These are phyloP conservation scores for Eupeodes latifasciatus DNA, from an alignment of 2,888 invertebrate genomes.

Conservation along the genomic window DNA sequence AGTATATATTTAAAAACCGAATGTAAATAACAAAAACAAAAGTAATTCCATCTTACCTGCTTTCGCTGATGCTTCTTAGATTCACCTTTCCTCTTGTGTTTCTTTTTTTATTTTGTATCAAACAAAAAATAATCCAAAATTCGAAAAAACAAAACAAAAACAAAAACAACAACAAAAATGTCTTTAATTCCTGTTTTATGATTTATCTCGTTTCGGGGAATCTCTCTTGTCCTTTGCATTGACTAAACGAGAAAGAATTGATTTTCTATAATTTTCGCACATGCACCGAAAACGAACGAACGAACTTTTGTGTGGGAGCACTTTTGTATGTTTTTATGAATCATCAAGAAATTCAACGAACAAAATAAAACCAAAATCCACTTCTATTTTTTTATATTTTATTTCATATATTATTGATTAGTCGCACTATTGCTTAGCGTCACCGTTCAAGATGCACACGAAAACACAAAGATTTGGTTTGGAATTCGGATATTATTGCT, in stretches of 20 bases:
- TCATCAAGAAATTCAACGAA: slow-evolving; percentile 52
- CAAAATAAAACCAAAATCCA: slow-evolving; percentile 50
- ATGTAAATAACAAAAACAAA: not conserved
- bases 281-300: slow-evolving; percentile 36
- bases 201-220: slow-evolving; percentile 23
- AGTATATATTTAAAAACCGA: not conserved
- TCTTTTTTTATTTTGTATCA: not conserved
- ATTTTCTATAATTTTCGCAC: slow-evolving; percentile 51
- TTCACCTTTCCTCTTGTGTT: not conserved
- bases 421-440: slow-evolving; percentile 52
- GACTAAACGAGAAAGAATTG: slow-evolving; percentile 4
- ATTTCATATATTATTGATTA: slow-evolving; percentile 58
- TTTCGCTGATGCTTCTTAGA: slow-evolving; percentile 38
- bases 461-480: not conserved
- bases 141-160: too few relatives aligned
- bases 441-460: slow-evolving; percentile 24
- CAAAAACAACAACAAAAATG: not conserved
- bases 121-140: slow-evolving; percentile 28
- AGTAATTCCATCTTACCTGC: slow-evolving; percentile 45
- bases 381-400: slow-evolving; percentile 33
- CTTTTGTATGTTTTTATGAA: slow-evolving; percentile 57
- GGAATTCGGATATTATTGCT: slow-evolving; percentile 20
- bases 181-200: slow-evolving; percentile 19
- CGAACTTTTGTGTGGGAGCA: slow-evolving; percentile 51
- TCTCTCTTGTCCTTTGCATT: not conserved